Base-by-base conservation (phyloP, 2,888 invertebrate species). In the Neelides folsomi region DNA sequence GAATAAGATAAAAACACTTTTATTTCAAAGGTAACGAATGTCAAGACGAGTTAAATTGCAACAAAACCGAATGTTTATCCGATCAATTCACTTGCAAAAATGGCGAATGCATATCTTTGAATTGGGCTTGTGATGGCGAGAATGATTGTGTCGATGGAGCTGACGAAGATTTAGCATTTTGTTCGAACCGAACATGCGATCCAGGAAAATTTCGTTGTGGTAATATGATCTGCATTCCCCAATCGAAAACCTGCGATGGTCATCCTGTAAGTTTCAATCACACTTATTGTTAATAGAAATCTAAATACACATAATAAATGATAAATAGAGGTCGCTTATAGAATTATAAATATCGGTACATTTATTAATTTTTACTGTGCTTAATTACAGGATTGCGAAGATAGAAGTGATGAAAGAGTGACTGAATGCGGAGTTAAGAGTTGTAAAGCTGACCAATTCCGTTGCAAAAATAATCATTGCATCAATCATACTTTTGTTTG, bases 1-100 rank as follows among this genome's bases (percentile, higher is more conserved):
- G n/a, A n/a, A n/a, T n/a, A n/a, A n/a, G n/a, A n/a, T n/a, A n/a
- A n/a, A n/a, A n/a, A n/a, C n/a, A n/a, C 71, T 81, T 79, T 27
- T 79, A 79, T 64, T 71, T 73, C 53, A 86, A 89, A 71, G 88
- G 88, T 69, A 75, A 77, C 3, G 88, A 88, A 71, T 83, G 82
- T 1, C 81, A 82, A 1, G 88, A 89, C 71, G 89, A 90, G 73
- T 73, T 75, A 59, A 79, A 77, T 66, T 88, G 88, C 67, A 74
- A 76, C 66, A 76, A 72, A 68, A 66, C 75, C 58, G 56, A 52
- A 2, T 71, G 80, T 70, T 66, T 71, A 2, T 69, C 70, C 16
- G 73, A 73, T 53, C 72, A 72, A 53, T 67, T 69, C 53, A 66
- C 68, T 13, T 74, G 76, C 60, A 66, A 68, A 46, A 75, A 73